phyloP scores from a whole-genome alignment of 2,888 invertebrate genomes.

The Heliconius ismenius region DNA sequence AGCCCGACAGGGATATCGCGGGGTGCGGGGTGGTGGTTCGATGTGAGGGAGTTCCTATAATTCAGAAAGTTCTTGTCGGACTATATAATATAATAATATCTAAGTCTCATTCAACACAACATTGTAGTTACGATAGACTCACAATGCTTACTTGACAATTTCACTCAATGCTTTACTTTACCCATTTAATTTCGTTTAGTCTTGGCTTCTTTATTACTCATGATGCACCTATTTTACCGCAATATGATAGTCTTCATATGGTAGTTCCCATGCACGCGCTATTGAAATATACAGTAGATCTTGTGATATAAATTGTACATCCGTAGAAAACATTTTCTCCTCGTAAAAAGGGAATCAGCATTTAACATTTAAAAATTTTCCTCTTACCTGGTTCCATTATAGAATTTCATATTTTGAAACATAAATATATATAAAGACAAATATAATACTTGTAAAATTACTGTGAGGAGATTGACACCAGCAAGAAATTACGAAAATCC shows the following conservation, averaged over 20 bases:
- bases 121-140: background rate
- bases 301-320: background rate
- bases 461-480: background rate
- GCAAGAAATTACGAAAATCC: background rate
- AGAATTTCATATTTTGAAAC: background rate
- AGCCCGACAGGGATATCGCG: no score
- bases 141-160: background rate
- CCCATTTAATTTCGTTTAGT: slow-evolving; percentile 2
- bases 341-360: background rate
- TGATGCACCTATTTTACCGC: background rate
- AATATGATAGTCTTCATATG: background rate
- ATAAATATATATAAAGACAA: background rate
- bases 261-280: background rate
- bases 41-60: no score
- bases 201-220: background rate
- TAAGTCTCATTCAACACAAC: slow-evolving; percentile 14
- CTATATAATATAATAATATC: background rate
- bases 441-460: background rate
- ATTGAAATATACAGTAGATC: background rate
- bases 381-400: background rate
- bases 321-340: background rate
- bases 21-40: no score
- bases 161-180: background rate
- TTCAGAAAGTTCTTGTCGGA: no score
- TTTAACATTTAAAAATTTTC: background rate